Conservation (phyloP, 2,888 invertebrate genomes). For the Temnothorax unifasciatus region DNA sequence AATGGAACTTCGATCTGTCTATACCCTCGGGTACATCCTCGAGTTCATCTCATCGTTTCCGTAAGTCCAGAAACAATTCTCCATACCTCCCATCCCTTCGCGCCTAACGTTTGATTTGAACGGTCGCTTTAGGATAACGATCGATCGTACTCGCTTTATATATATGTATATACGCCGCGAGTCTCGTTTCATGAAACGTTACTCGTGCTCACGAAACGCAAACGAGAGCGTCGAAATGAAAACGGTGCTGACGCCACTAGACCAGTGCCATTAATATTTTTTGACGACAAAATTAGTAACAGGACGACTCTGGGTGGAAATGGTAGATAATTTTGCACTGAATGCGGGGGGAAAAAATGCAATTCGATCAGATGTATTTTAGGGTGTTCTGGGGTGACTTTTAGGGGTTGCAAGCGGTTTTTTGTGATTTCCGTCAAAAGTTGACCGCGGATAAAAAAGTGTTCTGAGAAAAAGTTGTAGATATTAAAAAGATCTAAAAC, state of each 20-base stretch:
- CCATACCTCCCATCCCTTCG: not conserved
- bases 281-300: too few relatives aligned
- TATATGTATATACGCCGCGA: not conserved
- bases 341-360: too few relatives aligned
- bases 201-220: not conserved
- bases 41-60: not conserved
- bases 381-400: too few relatives aligned
- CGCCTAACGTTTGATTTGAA: conserved; percentile 35
- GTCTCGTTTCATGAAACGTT: not conserved
- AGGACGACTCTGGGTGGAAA: too few relatives aligned
- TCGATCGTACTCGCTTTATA: conserved; percentile 19
- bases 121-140: conserved; percentile 30
- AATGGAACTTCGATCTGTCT: conserved; percentile 8
- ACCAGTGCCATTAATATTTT: too few relatives aligned
- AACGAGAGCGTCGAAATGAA: conserved; percentile 17
- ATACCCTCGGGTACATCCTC: not conserved
- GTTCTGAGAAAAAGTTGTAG: too few relatives aligned
- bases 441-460: too few relatives aligned
- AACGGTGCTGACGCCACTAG: not conserved
- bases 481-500: too few relatives aligned
- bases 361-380: too few relatives aligned
- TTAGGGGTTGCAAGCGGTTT: too few relatives aligned
- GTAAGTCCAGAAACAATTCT: conserved; percentile 18
- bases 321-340: too few relatives aligned
- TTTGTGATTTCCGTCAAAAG: too few relatives aligned